Evolutionary conservation across 2,113 vertebrate species (phyloP).

Genomic region (Ellobius talpinus): DNA sequence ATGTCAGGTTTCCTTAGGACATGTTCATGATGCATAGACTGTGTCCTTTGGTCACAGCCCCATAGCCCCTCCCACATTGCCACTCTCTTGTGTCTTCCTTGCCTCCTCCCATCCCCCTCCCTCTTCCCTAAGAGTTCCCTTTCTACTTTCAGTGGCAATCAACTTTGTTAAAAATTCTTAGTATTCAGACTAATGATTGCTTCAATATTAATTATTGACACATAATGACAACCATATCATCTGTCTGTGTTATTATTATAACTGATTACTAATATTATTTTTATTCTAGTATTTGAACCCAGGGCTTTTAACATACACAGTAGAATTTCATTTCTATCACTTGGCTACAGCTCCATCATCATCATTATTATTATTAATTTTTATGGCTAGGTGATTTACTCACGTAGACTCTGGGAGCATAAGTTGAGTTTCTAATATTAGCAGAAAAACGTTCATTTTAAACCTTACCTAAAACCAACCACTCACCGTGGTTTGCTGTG

Average conservation of each 20-base stretch:
- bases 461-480: not conserved
- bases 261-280: not conserved
- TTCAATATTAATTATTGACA: not conserved
- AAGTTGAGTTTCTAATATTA: constrained; percentile 8
- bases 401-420: constrained; percentile 32
- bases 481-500: not conserved
- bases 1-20: not conserved
- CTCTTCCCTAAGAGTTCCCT: not conserved
- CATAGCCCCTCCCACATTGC: not conserved
- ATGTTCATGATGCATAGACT: not conserved
- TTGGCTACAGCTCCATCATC: not conserved
- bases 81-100: not conserved
- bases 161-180: not conserved
- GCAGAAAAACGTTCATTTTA: constrained; percentile 20
- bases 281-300: not conserved
- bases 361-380: constrained; percentile 3
- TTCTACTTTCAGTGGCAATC: not conserved
- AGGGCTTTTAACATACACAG: not conserved
- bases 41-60: not conserved
- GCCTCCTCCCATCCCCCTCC: not conserved
- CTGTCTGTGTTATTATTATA: not conserved
- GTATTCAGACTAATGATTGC: not conserved
- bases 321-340: not conserved
- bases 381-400: constrained; percentile 48
- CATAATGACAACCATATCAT: not conserved